Conservation (phyloP, 2,797 vertebrate genomes). For the Hoplostethus mediterraneus region DNA sequence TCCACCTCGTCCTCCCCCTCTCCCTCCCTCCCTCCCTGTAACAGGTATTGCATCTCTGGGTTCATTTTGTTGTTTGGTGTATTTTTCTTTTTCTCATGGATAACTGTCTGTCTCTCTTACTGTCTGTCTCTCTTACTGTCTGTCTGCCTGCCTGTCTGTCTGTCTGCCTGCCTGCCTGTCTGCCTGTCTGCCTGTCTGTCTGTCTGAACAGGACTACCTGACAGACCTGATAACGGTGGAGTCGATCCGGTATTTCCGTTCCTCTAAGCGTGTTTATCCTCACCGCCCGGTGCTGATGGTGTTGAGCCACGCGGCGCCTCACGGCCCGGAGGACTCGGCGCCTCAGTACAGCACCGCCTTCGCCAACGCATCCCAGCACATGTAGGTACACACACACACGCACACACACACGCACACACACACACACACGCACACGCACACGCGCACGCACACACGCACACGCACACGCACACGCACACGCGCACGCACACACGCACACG, state of each 20-base stretch:
- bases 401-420: not conserved
- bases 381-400: slow-evolving; percentile 84
- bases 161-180: not conserved
- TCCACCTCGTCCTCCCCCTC: not conserved
- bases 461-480: too few species aligned
- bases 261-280: slow-evolving; percentile 94
- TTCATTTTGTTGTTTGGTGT: too few species aligned
- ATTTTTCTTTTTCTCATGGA: too few species aligned
- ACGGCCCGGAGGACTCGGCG: slow-evolving; percentile 93
- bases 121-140: not conserved
- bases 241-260: slow-evolving; percentile 93
- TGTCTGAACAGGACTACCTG: slow-evolving; percentile 90
- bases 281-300: slow-evolving; percentile 95
- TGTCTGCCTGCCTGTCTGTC: not conserved
- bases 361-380: slow-evolving; percentile 96
- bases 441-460: too few species aligned
- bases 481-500: too few species aligned
- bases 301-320: slow-evolving; percentile 94
- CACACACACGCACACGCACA: too few species aligned
- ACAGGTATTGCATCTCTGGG: too few species aligned
- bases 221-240: slow-evolving; percentile 97
- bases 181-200: not conserved
- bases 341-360: slow-evolving; percentile 94
- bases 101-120: not conserved
- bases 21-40: not conserved